Evolutionary conservation across 1,140 invertebrate genomes (phyloP).

Genomic region (Luehdorfia chinensis): DNA sequence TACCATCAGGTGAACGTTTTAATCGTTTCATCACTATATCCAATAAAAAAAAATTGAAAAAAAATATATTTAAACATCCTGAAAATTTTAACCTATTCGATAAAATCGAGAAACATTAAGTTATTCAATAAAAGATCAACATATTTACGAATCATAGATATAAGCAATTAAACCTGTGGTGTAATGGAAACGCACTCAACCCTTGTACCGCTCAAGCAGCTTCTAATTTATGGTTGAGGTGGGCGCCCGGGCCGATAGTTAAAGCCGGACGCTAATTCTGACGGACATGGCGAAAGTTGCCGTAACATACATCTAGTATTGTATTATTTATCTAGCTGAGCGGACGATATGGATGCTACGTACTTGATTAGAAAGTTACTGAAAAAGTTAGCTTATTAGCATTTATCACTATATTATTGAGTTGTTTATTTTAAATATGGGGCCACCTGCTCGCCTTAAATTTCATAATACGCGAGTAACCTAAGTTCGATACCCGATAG

Average conservation of each 20-base stretch:
- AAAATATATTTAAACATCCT: too few relatives aligned
- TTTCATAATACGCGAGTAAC: too few relatives aligned
- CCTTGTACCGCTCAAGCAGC: constrained; percentile 59
- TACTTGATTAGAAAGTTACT: neutral
- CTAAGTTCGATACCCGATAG: neutral
- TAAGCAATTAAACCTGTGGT: too few relatives aligned
- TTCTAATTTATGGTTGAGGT: constrained; percentile 71
- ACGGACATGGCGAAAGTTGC: constrained; percentile 43
- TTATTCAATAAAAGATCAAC: too few relatives aligned
- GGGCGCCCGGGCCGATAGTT: constrained; percentile 61
- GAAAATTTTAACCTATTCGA: too few relatives aligned
- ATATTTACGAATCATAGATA: too few relatives aligned
- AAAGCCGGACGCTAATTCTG: constrained; percentile 59
- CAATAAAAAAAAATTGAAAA: too few relatives aligned
- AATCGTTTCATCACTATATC: too few relatives aligned
- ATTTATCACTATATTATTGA: neutral
- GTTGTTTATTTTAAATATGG: neutral
- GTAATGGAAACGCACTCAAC: constrained; percentile 42
- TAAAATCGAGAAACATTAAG: too few relatives aligned
- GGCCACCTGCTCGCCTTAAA: too few relatives aligned
- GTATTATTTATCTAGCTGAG: constrained; percentile 2
- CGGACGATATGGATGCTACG: neutral
- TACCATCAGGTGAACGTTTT: too few relatives aligned
- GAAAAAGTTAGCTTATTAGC: neutral
- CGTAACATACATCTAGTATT: constrained; percentile 19